phyloP scores from a whole-genome alignment of 2,797 vertebrate species.

The Lepidocolaptes lacrymiger region DNA sequence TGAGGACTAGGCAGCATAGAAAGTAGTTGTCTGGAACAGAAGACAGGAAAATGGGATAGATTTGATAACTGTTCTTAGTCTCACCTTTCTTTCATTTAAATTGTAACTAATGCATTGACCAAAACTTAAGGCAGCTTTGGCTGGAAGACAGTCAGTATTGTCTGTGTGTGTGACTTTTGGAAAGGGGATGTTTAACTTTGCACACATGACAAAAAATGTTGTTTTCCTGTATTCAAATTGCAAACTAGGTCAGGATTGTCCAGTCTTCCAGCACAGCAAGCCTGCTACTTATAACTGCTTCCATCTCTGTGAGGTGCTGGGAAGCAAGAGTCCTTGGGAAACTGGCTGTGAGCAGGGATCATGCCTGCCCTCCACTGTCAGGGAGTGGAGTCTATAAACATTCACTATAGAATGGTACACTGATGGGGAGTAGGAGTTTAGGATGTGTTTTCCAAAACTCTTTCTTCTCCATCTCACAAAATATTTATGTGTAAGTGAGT shows the following conservation, averaged over 20 bases:
- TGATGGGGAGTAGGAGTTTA: background rate
- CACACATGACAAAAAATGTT: background rate
- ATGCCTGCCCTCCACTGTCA: background rate
- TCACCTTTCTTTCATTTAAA: background rate
- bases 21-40: background rate
- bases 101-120: background rate
- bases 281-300: background rate
- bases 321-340: background rate
- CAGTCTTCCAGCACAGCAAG: background rate
- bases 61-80: background rate
- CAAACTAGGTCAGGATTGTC: background rate
- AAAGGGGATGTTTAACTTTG: background rate
- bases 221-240: background rate
- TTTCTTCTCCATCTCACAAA: background rate
- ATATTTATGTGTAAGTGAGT: background rate
- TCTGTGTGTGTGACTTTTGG: background rate
- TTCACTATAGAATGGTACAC: background rate
- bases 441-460: background rate
- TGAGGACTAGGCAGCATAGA: background rate
- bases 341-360: background rate
- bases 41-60: background rate
- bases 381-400: background rate
- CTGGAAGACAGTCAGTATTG: background rate
- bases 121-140: background rate
- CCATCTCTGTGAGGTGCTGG: background rate